Base-by-base conservation (phyloP, 2,797 vertebrate species). In the Cyclopterus lumpus region DNA sequence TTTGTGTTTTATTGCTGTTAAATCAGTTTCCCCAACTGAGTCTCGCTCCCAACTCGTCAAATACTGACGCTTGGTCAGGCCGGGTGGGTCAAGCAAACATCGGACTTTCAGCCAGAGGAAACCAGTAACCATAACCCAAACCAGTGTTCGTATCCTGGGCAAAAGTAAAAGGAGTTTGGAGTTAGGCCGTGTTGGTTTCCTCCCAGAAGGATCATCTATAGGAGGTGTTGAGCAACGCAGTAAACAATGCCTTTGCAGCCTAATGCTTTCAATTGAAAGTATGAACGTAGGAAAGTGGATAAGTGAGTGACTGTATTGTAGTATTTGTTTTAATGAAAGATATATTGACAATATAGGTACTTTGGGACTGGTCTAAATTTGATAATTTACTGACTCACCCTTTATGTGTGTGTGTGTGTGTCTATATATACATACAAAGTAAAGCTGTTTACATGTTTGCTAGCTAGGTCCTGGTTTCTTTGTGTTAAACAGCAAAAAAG, bases 1-100 rank as follows among this genome's bases (percentile, higher is more conserved):
- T 70, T 73, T 11, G 26, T 74, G 55, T 46, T 67, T 55, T 48
- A 60, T 40, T 62, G 48, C 40, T 34, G 55, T 53, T 53, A 18
- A 77, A 75, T 74, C 60, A 44, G n/a, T 74, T 69, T 62, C 5
- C 1, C 2, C 5, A 49, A 22, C 20, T 11, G n/a, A 11, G 18
- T 20, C 44, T 20, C 18, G 20, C 48, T 22, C 48, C 48, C n/a
- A 51, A 22, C 48, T 51, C 22, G 14, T 40, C 38, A 40, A 15
- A 40, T 15, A 15, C 38, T 48, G 48, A 22, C 4, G 48, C n/a
- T 11, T 24, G 9, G 20, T 46, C 44, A 20, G 16, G 42, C 3
- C 2, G 40, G 38, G 14, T 44, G 11, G 20, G 48, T 49, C 48
- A 11, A 53, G 24, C 49, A 24, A 53, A 53, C 49, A 26, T 22